Evolutionary conservation across 37 sponge, comb jelly and placozoan species (phyloP), one percentile per base, ranked within the genome.

Genomic region (Dysidea cf. avara): DNA sequence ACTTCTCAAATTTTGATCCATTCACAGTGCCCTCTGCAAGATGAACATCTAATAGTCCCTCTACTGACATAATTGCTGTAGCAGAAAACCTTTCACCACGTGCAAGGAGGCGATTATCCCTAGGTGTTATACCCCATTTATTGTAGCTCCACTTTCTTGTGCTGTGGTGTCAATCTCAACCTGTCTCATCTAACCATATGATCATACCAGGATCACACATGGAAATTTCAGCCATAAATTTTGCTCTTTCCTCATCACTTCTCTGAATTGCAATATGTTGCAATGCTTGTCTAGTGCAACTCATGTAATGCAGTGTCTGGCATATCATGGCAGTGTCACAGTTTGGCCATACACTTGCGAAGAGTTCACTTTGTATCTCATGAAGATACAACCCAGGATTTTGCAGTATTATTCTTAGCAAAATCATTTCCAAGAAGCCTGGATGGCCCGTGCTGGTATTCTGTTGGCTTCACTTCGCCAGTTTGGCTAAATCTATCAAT

Each of bases 311-410:
- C 6, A 72, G 28, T 34, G 73, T 56, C 47, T 59, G 43, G 61
- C 73, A 72, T 24, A 72, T 40, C 25, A 53, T 69, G 7, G 70
- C 31, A 32, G 56, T 40, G 37, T 70, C 4, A 70, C 71, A 43
- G 46, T 43, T 43, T 43, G 46, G 46, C 46, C 46, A 43, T 12
- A 43, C 5, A 43, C 59, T 51, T n/a, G 43, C 73, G 7, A 37
- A 25, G 5, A 34, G 32, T 43, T 72, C n/a, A 2, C 11, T 3
- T 50, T 72, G 59, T 4, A 72, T 58, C 49, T 72, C 73, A 72
- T 72, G 47, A 13, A 72, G 61, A 50, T 72, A 72, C 2, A 72
- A 56, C 33, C 73, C 73, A 58, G 73, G 39, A n/a, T 72, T 72
- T 13, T 72, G 59, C 7, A 20, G 21, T 26, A 72, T 39, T 17